Conservation (phyloP, 2,888 invertebrate genomes). For the Eilema depressum region DNA sequence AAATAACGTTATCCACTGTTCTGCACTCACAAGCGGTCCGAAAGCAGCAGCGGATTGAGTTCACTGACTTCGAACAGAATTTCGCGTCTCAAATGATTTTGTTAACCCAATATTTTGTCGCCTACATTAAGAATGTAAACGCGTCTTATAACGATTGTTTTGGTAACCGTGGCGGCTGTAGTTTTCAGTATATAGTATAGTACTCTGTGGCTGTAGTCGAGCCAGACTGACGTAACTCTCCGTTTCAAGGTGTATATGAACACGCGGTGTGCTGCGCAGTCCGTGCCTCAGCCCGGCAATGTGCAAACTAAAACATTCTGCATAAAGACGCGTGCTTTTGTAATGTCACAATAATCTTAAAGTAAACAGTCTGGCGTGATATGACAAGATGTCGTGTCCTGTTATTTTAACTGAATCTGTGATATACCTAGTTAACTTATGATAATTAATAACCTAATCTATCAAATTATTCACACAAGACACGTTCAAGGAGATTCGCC, state of each 20-base stretch:
- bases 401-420: slow-evolving; percentile 17
- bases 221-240: slow-evolving; percentile 77
- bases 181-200: too few species aligned
- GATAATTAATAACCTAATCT: neutral
- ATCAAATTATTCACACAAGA: slow-evolving; percentile 1
- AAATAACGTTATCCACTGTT: slow-evolving; percentile 57
- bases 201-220: slow-evolving; percentile 49
- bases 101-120: slow-evolving; percentile 2
- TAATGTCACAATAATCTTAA: slow-evolving; percentile 64
- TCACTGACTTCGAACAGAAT: slow-evolving; percentile 63
- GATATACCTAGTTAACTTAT: neutral
- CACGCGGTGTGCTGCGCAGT: slow-evolving; percentile 54
- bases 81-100: slow-evolving; percentile 18
- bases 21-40: slow-evolving; percentile 26
- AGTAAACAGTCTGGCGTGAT: slow-evolving; percentile 57
- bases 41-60: slow-evolving; percentile 53
- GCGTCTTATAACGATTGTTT: slow-evolving; percentile 61
- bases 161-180: slow-evolving; percentile 54
- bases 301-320: slow-evolving; percentile 65
- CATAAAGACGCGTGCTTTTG: slow-evolving; percentile 74
- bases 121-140: slow-evolving; percentile 33
- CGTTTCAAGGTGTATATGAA: slow-evolving; percentile 58
- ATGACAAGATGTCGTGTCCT: neutral
- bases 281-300: slow-evolving; percentile 55
- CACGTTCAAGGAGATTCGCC: neutral